A percentile compares a stretch with the other conserved stretches of the same genome.
Evolutionary conservation across 1,140 invertebrate genomes (phyloP).

Genomic region (Meloidogyne exigua): DNA sequence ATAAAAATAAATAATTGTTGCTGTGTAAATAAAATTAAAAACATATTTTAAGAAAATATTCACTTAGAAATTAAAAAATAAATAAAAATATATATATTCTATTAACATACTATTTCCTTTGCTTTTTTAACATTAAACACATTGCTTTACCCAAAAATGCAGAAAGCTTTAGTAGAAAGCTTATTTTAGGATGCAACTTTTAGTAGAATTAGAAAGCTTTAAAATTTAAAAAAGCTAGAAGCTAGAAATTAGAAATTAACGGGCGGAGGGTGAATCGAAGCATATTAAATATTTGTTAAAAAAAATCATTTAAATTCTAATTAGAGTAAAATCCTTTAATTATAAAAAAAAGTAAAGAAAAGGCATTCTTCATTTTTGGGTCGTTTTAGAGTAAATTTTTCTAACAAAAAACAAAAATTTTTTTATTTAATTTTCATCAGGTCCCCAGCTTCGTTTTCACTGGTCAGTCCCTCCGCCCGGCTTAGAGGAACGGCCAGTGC

Average conservation of each 20-base stretch:
- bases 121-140: background rate
- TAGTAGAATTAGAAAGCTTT: background rate
- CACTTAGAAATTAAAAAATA: background rate
- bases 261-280: background rate
- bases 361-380: conserved; percentile 14
- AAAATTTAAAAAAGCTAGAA: conserved; percentile 1
- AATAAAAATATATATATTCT: background rate
- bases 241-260: background rate
- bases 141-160: background rate
- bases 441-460: background rate
- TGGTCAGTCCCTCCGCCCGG: background rate
- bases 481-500: background rate
- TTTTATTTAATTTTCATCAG: background rate
- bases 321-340: background rate
- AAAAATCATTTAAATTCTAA: conserved; percentile 2
- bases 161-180: conserved; percentile 1
- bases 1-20: background rate
- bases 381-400: background rate
- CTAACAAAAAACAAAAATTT: background rate
- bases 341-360: background rate
- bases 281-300: background rate
- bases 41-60: background rate
- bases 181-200: background rate
- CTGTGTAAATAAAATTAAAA: conserved; percentile 10
- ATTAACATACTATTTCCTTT: background rate